Evolutionary conservation across 2,888 invertebrate genomes (phyloP).

Genomic region (Oligia strigilis): DNA sequence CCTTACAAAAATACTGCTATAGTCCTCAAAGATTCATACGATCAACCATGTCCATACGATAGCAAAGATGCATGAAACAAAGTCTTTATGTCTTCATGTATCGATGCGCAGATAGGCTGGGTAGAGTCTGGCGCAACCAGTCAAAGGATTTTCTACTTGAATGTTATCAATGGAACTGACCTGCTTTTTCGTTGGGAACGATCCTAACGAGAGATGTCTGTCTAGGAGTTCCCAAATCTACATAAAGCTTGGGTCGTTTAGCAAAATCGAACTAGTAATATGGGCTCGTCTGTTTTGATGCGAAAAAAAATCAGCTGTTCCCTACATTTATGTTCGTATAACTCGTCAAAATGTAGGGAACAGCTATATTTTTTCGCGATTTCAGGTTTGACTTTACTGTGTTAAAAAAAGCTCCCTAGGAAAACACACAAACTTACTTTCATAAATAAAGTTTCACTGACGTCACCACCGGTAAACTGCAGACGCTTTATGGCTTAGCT

Average conservation of each 20-base stretch:
- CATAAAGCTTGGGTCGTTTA: conserved; percentile 6
- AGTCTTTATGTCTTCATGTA: conserved; percentile 45
- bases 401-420: not conserved
- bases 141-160: conserved; percentile 50
- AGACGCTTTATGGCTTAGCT: not conserved
- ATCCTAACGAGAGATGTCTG: conserved; percentile 10
- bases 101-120: conserved; percentile 33
- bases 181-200: conserved; percentile 29
- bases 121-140: conserved; percentile 25
- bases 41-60: conserved; percentile 17
- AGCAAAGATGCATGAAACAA: conserved; percentile 46
- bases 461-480: not conserved
- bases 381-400: not conserved
- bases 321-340: too few relatives aligned
- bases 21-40: conserved; percentile 7
- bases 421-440: not conserved
- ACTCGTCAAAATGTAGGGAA: too few relatives aligned
- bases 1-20: not conserved
- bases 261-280: conserved; percentile 19
- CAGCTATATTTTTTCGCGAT: too few relatives aligned
- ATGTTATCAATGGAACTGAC: conserved; percentile 55
- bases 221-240: conserved; percentile 27
- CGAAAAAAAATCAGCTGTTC: too few relatives aligned
- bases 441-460: not conserved
- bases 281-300: not conserved